phyloP scores from a whole-genome alignment of 2,797 vertebrate species.

The Coranthus polyacanthus region DNA sequence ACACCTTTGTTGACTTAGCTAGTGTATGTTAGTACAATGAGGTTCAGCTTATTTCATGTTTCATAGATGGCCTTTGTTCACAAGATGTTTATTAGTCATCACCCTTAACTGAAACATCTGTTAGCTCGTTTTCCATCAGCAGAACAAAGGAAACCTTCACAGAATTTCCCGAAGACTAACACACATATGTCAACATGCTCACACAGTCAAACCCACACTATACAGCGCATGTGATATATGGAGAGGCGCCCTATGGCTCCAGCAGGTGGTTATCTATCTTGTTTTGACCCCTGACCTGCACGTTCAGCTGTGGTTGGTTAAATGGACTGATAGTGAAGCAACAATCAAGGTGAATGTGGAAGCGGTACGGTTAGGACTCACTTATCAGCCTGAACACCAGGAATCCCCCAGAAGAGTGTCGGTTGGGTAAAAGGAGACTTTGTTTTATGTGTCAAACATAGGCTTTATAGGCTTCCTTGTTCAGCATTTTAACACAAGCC shows the following conservation, averaged over 20 bases:
- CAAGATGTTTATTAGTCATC: constrained; percentile 22
- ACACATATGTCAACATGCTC: constrained; percentile 28
- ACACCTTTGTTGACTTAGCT: constrained; percentile 10
- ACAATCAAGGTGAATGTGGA: constrained; percentile 75
- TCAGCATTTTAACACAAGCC: too few species aligned
- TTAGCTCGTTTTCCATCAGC: constrained; percentile 49
- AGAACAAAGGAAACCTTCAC: constrained; percentile 57
- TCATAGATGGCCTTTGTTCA: constrained; percentile 38
- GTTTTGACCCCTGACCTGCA: constrained; percentile 71
- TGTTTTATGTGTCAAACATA: too few species aligned
- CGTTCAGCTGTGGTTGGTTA: constrained; percentile 61
- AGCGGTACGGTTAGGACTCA: constrained; percentile 54
- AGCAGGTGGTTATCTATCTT: constrained; percentile 81
- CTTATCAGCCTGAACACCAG: constrained; percentile 69
- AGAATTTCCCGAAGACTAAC: constrained; percentile 54
- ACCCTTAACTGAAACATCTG: constrained; percentile 61
- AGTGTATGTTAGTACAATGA: constrained; percentile 4
- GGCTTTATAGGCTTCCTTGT: too few species aligned
- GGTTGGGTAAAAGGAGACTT: not conserved
- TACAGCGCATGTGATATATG: constrained; percentile 44
- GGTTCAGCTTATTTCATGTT: constrained; percentile 11
- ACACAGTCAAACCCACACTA: constrained; percentile 10
- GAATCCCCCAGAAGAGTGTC: constrained; percentile 19
- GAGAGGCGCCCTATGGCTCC: constrained; percentile 37
- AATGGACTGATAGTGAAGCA: constrained; percentile 58